These are phyloP conservation scores for Mastomys natalensis DNA, from an alignment of 2,113 vertebrate species.

Conservation along the genomic window DNA sequence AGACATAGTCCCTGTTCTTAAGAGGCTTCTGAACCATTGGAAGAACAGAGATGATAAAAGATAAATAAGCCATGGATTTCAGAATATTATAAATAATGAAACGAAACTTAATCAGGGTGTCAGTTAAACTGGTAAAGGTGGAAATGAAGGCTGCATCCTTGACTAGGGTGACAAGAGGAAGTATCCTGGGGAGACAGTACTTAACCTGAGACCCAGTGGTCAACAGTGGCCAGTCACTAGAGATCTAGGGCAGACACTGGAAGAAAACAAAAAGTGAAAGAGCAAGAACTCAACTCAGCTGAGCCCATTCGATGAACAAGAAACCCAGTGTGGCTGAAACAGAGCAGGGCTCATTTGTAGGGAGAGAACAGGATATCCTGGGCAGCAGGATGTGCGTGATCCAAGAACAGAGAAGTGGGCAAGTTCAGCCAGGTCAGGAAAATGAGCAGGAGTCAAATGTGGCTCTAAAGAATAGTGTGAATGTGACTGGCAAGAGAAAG, in stretches of 20 bases:
- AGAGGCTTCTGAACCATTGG: neutral
- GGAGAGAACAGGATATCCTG: neutral
- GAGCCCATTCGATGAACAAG: neutral
- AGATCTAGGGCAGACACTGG: constrained; percentile 43
- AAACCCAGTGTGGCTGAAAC: neutral
- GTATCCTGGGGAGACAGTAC: neutral
- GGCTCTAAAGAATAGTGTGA: neutral
- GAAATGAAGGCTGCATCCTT: neutral
- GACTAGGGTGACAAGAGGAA: neutral
- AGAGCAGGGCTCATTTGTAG: neutral
- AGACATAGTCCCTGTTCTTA: neutral
- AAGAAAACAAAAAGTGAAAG: constrained; percentile 36
- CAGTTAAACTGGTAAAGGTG: neutral
- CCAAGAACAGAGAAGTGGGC: neutral
- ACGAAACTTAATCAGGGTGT: constrained; percentile 5
- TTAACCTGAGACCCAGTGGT: constrained; percentile 32
- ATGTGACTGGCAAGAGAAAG: neutral
- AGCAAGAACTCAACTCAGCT: neutral
- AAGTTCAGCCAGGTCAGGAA: neutral
- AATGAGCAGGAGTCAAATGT: neutral
- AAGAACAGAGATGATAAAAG: neutral
- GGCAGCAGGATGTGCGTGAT: neutral
- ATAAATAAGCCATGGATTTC: constrained; percentile 15
- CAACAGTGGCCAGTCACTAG: constrained; percentile 48
- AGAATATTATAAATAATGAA: neutral